These are phyloP conservation scores for Ditula angustiorana DNA, from an alignment of 2,888 invertebrate genomes.

Conservation along the genomic window DNA sequence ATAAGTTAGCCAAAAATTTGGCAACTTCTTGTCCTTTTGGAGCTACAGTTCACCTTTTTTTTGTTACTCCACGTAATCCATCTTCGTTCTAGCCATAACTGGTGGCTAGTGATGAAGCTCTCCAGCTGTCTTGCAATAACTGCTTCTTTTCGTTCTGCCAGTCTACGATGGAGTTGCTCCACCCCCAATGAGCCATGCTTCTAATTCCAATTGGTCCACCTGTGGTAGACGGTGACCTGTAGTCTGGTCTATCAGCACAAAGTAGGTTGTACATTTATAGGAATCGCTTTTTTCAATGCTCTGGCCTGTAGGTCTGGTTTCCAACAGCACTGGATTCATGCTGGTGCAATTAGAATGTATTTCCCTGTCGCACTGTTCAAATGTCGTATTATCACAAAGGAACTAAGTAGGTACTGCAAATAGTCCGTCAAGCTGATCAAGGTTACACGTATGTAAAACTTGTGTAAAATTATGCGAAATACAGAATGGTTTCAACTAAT, in stretches of 20 bases:
- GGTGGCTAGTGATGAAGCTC: neutral
- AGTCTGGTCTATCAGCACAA: slow-evolving; percentile 1
- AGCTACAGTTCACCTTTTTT: neutral
- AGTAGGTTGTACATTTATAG: neutral
- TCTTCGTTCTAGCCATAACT: neutral
- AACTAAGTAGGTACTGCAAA: too few relatives aligned
- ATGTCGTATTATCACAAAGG: too few relatives aligned
- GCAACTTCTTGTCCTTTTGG: slow-evolving; percentile 32
- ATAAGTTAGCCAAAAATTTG: slow-evolving; percentile 24
- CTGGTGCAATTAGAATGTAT: slow-evolving; percentile 43
- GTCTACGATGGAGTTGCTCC: neutral
- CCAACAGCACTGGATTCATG: slow-evolving; percentile 46
- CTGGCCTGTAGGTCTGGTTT: slow-evolving; percentile 41
- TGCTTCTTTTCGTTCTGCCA: neutral
- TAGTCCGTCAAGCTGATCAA: too few relatives aligned
- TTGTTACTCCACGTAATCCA: neutral
- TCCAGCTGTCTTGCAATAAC: neutral
- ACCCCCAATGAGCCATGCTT: slow-evolving; percentile 8
- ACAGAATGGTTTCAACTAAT: too few relatives aligned
- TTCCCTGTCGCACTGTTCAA: slow-evolving; percentile 40
- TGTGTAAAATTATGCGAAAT: too few relatives aligned
- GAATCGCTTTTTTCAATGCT: slow-evolving; percentile 37
- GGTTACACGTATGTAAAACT: too few relatives aligned
- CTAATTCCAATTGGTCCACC: neutral
- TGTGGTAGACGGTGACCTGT: neutral